A percentile compares a stretch with the other conserved stretches of the same genome.
These are phyloP conservation scores for Serranus cabrilla DNA, from an alignment of 2,797 vertebrate genomes.

Conservation along the genomic window DNA sequence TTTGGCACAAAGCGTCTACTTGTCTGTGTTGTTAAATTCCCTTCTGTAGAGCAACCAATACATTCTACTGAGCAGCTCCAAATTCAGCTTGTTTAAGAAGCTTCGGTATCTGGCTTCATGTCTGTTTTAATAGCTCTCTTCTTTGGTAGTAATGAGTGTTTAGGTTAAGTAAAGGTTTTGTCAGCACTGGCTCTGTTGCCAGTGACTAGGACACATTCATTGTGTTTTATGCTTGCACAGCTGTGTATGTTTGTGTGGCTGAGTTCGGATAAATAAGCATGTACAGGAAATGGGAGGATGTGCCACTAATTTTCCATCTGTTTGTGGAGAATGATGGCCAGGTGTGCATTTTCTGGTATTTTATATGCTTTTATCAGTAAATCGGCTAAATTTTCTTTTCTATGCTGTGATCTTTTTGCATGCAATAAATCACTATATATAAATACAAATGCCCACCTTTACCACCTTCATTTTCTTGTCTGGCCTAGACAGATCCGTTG, in stretches of 20 bases:
- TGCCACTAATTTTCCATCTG: slow-evolving; percentile 27
- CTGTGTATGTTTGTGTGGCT: slow-evolving; percentile 44
- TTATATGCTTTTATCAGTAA: slow-evolving; percentile 2
- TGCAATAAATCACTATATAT: too few relatives aligned
- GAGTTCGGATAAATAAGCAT: slow-evolving; percentile 39
- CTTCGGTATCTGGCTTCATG: slow-evolving; percentile 5
- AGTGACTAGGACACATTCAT: slow-evolving; percentile 4
- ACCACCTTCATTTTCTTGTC: too few relatives aligned
- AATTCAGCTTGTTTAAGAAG: slow-evolving; percentile 18
- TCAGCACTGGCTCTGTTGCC: slow-evolving; percentile 23
- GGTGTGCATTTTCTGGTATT: slow-evolving; percentile 4
- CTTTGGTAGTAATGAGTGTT: slow-evolving; percentile 17
- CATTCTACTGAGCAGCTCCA: slow-evolving; percentile 22
- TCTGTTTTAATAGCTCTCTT: neutral
- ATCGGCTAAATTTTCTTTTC: neutral
- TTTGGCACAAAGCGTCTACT: slow-evolving; percentile 61
- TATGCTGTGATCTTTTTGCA: neutral
- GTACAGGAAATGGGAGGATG: slow-evolving; percentile 31
- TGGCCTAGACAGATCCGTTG: too few relatives aligned
- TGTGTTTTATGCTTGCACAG: slow-evolving; percentile 50
- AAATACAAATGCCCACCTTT: too few relatives aligned
- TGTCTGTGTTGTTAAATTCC: slow-evolving; percentile 58
- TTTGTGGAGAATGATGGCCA: slow-evolving; percentile 9
- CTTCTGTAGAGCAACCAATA: slow-evolving; percentile 24
- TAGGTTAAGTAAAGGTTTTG: slow-evolving; percentile 17